Base-by-base conservation (phyloP, 2,888 invertebrate genomes). In the Balanococcus diminutus region DNA sequence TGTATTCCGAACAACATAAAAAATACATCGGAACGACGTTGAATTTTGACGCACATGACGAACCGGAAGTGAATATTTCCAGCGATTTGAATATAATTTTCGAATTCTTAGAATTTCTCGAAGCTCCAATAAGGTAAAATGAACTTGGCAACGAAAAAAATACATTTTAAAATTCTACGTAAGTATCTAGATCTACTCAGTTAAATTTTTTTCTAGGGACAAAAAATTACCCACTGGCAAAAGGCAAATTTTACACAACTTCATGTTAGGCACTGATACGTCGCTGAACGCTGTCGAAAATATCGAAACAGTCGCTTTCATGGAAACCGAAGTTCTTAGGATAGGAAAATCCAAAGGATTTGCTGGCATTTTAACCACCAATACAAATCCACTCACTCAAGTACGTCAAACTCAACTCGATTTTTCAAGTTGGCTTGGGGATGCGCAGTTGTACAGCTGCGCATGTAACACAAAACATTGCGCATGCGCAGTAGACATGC, bases 331-430 rank as follows among this genome's bases (percentile, higher is more conserved):
- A 88, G 94, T 94, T 3, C 90, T 95, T 87, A 90, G 91, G 79
- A 88, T 95, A 11, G 96, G 95, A 0, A 92, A 91, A 86, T 91
- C 91, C 1, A 92, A 93, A 86, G 90, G 92, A 8, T 96, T 94
- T 89, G 90, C 91, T 0, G 96, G 96, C 0, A 94, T 96, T 32
- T 93, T 96, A 88, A 96, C 96, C 1, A 96, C 96, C 2, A 96
- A 96, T 89, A 96, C 96, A 31, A 96, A 94, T 89, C 95, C 96
- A 0, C 91, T 96, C n/a, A 96, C 96, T 32, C 95, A 95, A 93
- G 95, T 95, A 91, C 89, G 87, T 87, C n/a, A n/a, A n/a, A n/a
- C n/a, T n/a, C n/a, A n/a, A n/a, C n/a, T n/a, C n/a, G n/a, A n/a
- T n/a, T n/a, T n/a, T n/a, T n/a, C n/a, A n/a, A n/a, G n/a, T n/a